These are phyloP conservation scores for Nomada fabriciana DNA, from an alignment of 2,888 invertebrate genomes.

Conservation along the genomic window DNA sequence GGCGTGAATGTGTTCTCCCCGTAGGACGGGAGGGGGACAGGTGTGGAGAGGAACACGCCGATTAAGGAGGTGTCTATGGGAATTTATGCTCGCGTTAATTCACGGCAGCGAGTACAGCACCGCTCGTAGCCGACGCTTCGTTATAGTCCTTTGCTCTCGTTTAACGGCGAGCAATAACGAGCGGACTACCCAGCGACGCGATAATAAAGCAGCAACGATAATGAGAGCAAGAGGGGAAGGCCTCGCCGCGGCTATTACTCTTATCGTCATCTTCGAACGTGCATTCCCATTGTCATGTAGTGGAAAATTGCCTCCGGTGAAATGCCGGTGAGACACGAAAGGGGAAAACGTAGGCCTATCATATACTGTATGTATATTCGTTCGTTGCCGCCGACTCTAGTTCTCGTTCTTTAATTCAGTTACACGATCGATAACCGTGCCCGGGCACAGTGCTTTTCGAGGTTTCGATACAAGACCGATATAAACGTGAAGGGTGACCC, in stretches of 20 bases:
- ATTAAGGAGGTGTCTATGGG: conserved; percentile 74
- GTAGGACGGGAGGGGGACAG: conserved; percentile 23
- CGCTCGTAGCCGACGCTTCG: conserved; percentile 44
- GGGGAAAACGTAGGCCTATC: conserved; percentile 14
- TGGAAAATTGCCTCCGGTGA: conserved; percentile 50
- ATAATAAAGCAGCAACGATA: conserved; percentile 73
- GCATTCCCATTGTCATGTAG: conserved; percentile 59
- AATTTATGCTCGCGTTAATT: conserved; percentile 76
- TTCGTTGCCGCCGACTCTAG: background rate
- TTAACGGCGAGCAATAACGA: conserved; percentile 76
- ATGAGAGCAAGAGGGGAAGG: conserved; percentile 65
- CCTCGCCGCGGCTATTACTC: conserved; percentile 63
- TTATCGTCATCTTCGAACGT: conserved; percentile 68
- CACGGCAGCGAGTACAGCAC: conserved; percentile 56
- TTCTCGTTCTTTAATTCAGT: conserved; percentile 22
- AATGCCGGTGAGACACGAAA: conserved; percentile 31
- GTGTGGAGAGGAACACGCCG: conserved; percentile 66
- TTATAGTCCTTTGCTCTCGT: conserved; percentile 76
- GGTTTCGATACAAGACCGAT: background rate
- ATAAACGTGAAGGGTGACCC: background rate
- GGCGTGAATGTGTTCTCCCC: conserved; percentile 38
- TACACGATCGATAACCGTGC: conserved; percentile 30
- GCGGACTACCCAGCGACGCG: conserved; percentile 60
- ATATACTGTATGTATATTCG: background rate
- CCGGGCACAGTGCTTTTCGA: background rate